phyloP scores from a whole-genome alignment of 2,113 vertebrate genomes.

The Psettodes erumei region DNA sequence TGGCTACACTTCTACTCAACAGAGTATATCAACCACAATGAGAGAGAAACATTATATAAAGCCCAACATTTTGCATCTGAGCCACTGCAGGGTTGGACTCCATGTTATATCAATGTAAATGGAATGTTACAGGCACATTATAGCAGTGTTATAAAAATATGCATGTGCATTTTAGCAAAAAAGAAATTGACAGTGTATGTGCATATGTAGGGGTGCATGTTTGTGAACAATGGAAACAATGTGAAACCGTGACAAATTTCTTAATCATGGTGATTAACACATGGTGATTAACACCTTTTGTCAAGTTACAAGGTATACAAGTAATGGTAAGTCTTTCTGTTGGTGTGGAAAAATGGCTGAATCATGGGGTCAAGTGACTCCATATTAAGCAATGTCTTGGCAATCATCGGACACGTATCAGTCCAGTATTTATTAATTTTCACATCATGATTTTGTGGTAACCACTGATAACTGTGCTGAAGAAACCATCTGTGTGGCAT shows the following conservation, averaged over 20 bases:
- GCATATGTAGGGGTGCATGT: not conserved
- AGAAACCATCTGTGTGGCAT: not conserved
- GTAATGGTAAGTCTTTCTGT: no score
- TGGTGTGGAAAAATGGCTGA: no score
- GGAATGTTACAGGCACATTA: not conserved
- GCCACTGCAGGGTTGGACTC: not conserved
- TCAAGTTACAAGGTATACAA: not conserved
- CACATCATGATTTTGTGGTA: not conserved
- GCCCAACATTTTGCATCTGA: not conserved
- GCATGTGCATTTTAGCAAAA: not conserved
- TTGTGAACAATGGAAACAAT: not conserved
- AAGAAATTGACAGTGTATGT: not conserved
- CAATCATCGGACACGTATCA: not conserved
- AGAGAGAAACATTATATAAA: not conserved
- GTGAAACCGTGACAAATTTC: not conserved
- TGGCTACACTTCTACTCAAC: not conserved
- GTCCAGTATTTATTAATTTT: not conserved
- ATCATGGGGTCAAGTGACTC: not conserved
- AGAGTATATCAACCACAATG: not conserved
- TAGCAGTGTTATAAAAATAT: not conserved
- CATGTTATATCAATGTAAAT: not conserved
- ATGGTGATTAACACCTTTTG: conserved; percentile 15
- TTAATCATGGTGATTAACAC: accelerated
- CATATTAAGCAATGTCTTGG: not conserved
- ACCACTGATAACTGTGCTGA: not conserved